Conservation (phyloP, 2,888 invertebrate genomes). For the Macropis europaea region DNA sequence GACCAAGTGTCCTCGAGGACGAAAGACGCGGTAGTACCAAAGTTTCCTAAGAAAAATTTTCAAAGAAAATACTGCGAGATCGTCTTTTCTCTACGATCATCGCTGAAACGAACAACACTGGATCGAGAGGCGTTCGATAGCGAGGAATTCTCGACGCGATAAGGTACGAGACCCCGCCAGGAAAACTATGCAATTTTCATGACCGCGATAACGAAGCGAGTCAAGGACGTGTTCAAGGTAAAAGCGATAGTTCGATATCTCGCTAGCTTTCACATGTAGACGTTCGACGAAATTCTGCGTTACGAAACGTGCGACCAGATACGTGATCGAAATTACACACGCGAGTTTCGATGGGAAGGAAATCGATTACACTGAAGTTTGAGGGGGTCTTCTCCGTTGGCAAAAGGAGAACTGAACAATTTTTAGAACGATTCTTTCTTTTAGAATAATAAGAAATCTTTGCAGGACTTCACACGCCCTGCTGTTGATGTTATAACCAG, state of each 20-base stretch:
- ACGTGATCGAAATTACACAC: background rate
- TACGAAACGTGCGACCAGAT: background rate
- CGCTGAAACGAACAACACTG: too few species aligned
- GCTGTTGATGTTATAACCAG: too few species aligned
- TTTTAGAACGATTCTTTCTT: too few species aligned
- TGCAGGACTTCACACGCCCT: too few species aligned
- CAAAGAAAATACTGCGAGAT: too few species aligned
- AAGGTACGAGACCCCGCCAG: background rate
- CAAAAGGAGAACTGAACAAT: too few species aligned
- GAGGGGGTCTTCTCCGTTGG: background rate
- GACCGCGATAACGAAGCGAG: conserved; percentile 48
- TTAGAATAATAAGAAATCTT: too few species aligned
- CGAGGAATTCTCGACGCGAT: background rate
- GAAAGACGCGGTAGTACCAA: background rate
- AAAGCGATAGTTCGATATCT: conserved; percentile 13
- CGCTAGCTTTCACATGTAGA: background rate
- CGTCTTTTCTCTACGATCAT: too few species aligned
- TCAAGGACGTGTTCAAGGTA: conserved; percentile 44
- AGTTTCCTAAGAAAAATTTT: background rate
- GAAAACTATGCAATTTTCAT: conserved; percentile 37
- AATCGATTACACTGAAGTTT: background rate
- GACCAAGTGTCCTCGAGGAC: conserved; percentile 23
- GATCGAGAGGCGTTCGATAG: conserved; percentile 7
- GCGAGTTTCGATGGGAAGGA: background rate
- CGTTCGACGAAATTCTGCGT: background rate